These are phyloP conservation scores for Phylloscopus whistleri DNA, from an alignment of 2,113 vertebrate genomes.

Conservation along the genomic window DNA sequence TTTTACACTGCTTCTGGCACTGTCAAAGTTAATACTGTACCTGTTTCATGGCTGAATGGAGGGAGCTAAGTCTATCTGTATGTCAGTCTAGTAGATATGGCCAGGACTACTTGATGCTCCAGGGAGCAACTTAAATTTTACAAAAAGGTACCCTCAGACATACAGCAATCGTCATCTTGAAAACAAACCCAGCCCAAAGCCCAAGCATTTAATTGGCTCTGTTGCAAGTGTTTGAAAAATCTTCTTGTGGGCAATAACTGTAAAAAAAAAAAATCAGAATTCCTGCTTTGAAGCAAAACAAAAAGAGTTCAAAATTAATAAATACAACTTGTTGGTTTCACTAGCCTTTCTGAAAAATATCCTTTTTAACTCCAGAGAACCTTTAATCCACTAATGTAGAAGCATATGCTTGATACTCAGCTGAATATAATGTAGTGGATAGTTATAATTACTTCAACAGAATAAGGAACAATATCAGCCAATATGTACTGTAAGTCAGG, in stretches of 20 bases:
- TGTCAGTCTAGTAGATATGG: neutral
- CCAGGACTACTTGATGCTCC: neutral
- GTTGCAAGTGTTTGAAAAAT: neutral
- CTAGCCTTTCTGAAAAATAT: neutral
- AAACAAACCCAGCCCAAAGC: neutral
- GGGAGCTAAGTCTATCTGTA: neutral
- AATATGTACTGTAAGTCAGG: neutral
- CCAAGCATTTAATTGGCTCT: neutral
- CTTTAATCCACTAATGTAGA: neutral
- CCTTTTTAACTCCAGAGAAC: neutral
- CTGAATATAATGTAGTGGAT: neutral
- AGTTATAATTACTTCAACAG: neutral
- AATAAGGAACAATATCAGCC: neutral
- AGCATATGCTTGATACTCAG: neutral
- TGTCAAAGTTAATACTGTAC: neutral
- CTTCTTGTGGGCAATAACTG: neutral
- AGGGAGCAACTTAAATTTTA: neutral
- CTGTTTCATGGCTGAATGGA: neutral
- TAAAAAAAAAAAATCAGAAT: neutral
- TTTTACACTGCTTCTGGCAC: neutral
- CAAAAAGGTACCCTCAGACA: neutral
- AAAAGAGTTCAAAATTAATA: neutral
- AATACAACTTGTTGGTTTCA: neutral
- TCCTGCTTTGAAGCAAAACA: neutral
- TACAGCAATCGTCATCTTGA: neutral